A percentile compares a stretch with the other conserved stretches of the same genome.
These are phyloP conservation scores for Meteorus cinctellus DNA, from an alignment of 2,888 invertebrate species.

Conservation along the genomic window DNA sequence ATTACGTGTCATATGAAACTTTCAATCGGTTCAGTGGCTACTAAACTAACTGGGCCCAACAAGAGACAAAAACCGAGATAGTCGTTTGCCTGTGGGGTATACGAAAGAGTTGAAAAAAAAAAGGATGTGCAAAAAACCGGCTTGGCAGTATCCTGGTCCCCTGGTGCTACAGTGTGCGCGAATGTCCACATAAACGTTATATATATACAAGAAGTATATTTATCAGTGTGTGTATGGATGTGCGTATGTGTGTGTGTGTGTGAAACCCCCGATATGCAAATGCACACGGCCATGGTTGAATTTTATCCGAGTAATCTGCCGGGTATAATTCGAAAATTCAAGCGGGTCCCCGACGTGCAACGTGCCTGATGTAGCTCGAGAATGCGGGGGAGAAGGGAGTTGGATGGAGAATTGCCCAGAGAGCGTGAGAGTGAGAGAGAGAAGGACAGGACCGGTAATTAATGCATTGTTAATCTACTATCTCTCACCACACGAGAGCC, in stretches of 20 bases:
- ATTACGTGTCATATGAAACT: not conserved
- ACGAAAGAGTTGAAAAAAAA: not conserved
- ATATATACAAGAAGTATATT: not conserved
- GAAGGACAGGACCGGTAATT: constrained; percentile 57
- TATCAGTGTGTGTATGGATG: not conserved
- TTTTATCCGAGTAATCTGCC: constrained; percentile 68
- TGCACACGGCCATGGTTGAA: constrained; percentile 58
- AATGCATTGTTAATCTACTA: constrained; percentile 68
- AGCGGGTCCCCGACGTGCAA: constrained; percentile 43
- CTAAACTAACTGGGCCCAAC: not conserved
- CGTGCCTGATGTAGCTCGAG: constrained; percentile 48
- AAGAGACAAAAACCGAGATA: constrained; percentile 11
- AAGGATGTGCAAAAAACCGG: not conserved
- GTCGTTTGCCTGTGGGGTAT: not conserved
- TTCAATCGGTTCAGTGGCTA: not conserved
- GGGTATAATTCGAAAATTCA: constrained; percentile 65
- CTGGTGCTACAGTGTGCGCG: constrained; percentile 8
- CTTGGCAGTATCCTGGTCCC: constrained; percentile 10
- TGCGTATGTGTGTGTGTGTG: constrained; percentile 7
- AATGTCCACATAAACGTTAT: not conserved
- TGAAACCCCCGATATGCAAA: constrained; percentile 58
- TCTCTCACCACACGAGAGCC: constrained; percentile 52
- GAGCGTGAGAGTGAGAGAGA: constrained; percentile 44
- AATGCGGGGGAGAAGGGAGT: constrained; percentile 38
- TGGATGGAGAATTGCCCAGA: constrained; percentile 36